phyloP scores from a whole-genome alignment of 2,888 invertebrate species.

The Dynastes tityus region DNA sequence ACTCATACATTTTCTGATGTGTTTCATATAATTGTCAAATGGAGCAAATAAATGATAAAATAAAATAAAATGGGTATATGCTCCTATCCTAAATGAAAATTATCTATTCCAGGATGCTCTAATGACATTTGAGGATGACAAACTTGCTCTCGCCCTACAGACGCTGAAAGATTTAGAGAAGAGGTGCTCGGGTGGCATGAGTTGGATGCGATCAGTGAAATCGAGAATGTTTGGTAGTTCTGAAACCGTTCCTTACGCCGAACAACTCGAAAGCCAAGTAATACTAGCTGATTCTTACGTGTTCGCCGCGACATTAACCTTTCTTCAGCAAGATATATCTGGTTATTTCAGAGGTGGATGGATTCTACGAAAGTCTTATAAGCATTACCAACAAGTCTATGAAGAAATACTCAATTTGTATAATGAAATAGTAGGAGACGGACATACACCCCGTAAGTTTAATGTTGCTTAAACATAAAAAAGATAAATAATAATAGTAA shows the following conservation, averaged over 20 bases:
- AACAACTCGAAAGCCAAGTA: conserved; percentile 77
- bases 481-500: neutral
- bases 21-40: neutral
- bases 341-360: conserved; percentile 79
- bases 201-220: conserved; percentile 74
- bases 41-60: neutral
- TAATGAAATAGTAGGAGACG: conserved; percentile 69
- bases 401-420: conserved; percentile 74
- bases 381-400: conserved; percentile 78
- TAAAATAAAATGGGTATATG: neutral
- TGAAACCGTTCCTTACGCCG: conserved; percentile 64
- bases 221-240: conserved; percentile 69
- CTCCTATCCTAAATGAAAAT: neutral
- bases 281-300: conserved; percentile 79
- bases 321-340: conserved; percentile 78
- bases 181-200: conserved; percentile 61
- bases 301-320: conserved; percentile 77
- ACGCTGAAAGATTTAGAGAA: conserved; percentile 71
- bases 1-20: neutral
- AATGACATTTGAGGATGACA: conserved; percentile 81
- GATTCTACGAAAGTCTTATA: conserved; percentile 80
- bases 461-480: neutral
- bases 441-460: conserved; percentile 57
- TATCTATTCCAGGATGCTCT: conserved; percentile 75
- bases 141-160: conserved; percentile 74